Base-by-base conservation (phyloP, 1,140 invertebrate genomes). In the Drosophila pectinifera region DNA sequence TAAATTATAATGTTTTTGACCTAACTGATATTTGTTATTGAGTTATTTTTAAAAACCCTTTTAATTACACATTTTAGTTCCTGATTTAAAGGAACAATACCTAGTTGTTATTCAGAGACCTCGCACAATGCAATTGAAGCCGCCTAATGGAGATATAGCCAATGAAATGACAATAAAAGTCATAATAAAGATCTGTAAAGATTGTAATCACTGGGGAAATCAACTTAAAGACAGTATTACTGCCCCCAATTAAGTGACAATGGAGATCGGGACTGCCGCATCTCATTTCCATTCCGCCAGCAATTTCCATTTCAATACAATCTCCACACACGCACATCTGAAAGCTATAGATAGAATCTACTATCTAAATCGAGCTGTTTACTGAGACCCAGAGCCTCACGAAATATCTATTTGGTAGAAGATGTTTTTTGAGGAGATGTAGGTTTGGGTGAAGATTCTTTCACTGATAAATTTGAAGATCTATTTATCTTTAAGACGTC, bases 191-290 rank as follows among this genome's bases (percentile, higher is more conserved):
- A 24, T 69, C 41, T 56, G 22, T 69, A 68, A 45, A 69, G 65
- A 68, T 69, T 43, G 67, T 69, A 70, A 69, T 70, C 20, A 26
- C 73, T 45, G 55, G 75, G 61, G 31, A 53, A 76, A 43, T 78
- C 45, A 56, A 69, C 76, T 51, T 78, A 68, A 61, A 68, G 61
- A 76, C 45, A 48, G 56, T 65, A 39, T 55, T 70, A 46, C 64
- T 69, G 72, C 48, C 57, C 73, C 78, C 80, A 84, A 85, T 85
- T 85, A 88, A 78, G 45, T 72, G 64, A 82, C 80, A 82, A 82
- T 82, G 10, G 80, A 18, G 59, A 62, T 46, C 54, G 63, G 49
- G n/a, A 59, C 63, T 80, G 53, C 41, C 70, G 67, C 57, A 58
- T 38, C 56, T 42, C 26, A 58, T 41, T 59, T 58, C 36, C 53